Base-by-base conservation (phyloP, 2,888 invertebrate genomes). In the Aricia artaxerxes region DNA sequence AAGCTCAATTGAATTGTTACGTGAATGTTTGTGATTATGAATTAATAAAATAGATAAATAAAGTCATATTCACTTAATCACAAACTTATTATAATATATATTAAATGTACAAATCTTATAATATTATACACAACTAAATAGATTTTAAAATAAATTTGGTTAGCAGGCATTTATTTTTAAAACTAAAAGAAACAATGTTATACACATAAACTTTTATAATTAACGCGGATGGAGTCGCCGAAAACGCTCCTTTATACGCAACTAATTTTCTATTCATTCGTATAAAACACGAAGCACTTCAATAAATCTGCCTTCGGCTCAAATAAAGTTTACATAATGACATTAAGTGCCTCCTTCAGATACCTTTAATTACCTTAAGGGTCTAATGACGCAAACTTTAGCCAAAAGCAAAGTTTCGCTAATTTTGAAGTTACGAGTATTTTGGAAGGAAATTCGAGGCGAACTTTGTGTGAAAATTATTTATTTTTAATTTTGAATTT, bases 351-450 rank as follows among this genome's bases (percentile, higher is more conserved):
- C 76, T 75, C 24, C 76, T 57, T 76, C 76, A 76, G 76, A 76
- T 76, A 76, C 76, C 76, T 76, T 76, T 76, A 76, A 76, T 76
- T 76, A 76, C 76, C 76, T 57, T 75, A 76, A 76, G 76, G 31
- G 76, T 76, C 76, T 76, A 76, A 76, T 76, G 76, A 53, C 49
- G 76, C 53, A 76, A 76, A 76, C 76, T 76, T 76, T 24, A 57
- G 35, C 53, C 44, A 53, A 76, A 76, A 57, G 76, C 76, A 57
- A 76, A 76, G 76, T 76, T 76, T 76, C 31, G 76, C 31, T 53
- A 76, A 76, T 76, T 76, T 76, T 76, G 53, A 57, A 76, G 76
- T 76, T 76, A 53, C 53, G 35, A 76, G 75, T 31, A 53, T 76
- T 76, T 76, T 53, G 13, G 76, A 11, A 16, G 57, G 35, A 53